Evolutionary conservation across 2,888 invertebrate species (phyloP).

Genomic region (Syritta pipiens): DNA sequence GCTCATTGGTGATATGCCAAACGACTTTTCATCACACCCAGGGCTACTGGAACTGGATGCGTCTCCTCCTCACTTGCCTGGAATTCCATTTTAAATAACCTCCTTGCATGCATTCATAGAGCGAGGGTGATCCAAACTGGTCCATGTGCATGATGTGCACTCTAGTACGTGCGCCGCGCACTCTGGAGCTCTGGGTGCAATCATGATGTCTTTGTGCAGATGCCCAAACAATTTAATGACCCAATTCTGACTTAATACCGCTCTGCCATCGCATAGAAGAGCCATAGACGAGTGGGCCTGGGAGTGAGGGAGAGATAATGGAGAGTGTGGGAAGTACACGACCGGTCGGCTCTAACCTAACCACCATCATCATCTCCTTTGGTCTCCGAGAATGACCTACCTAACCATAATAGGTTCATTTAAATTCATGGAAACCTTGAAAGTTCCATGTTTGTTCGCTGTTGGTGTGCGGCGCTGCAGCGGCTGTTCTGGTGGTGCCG

Average conservation of each 20-base stretch:
- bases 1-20: slow-evolving; percentile 42
- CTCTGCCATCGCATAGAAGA: slow-evolving; percentile 36
- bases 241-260: slow-evolving; percentile 60
- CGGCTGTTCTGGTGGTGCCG: neutral
- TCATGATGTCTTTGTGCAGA: slow-evolving; percentile 64
- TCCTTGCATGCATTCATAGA: slow-evolving; percentile 36
- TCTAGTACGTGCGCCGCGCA: slow-evolving; percentile 18
- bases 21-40: slow-evolving; percentile 38
- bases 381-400: slow-evolving; percentile 60
- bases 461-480: neutral
- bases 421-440: slow-evolving; percentile 69
- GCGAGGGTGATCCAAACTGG: too few species aligned
- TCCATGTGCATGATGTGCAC: too few species aligned
- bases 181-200: slow-evolving; percentile 49
- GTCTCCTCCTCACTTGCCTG: too few species aligned
- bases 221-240: slow-evolving; percentile 68
- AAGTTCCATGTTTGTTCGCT: slow-evolving; percentile 54
- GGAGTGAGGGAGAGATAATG: too few species aligned
- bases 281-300: too few species aligned
- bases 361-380: slow-evolving; percentile 43
- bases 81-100: slow-evolving; percentile 25
- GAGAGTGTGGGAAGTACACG: too few species aligned
- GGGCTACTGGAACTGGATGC: slow-evolving; percentile 24
- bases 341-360: slow-evolving; percentile 6
- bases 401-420: slow-evolving; percentile 67